phyloP scores from a whole-genome alignment of 2,888 invertebrate genomes.

The Cacoxenus indagator region DNA sequence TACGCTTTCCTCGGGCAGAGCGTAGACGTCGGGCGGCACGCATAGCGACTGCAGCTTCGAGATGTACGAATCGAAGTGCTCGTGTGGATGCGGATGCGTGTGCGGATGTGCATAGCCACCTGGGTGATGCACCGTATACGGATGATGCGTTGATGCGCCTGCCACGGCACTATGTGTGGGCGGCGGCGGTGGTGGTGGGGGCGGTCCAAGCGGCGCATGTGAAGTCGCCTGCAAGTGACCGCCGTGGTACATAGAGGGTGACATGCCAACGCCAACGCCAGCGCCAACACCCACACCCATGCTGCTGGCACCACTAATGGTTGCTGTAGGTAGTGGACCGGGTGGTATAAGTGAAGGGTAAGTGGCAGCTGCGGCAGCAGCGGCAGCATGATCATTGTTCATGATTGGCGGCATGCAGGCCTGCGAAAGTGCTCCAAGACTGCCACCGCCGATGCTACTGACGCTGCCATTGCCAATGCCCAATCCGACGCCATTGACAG shows the following conservation, averaged over 20 bases:
- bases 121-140: slow-evolving; percentile 67
- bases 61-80: slow-evolving; percentile 93
- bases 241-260: slow-evolving; percentile 38
- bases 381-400: slow-evolving; percentile 31
- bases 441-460: slow-evolving; percentile 26
- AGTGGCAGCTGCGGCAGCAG: too few species aligned
- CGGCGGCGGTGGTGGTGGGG: slow-evolving; percentile 51
- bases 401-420: slow-evolving; percentile 23
- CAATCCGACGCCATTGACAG: slow-evolving; percentile 16
- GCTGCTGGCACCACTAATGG: slow-evolving; percentile 23
- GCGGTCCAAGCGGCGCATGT: slow-evolving; percentile 31
- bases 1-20: slow-evolving; percentile 84
- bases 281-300: slow-evolving; percentile 6
- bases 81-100: slow-evolving; percentile 76
- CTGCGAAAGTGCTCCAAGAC: background rate
- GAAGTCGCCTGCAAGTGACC: slow-evolving; percentile 35
- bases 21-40: slow-evolving; percentile 83
- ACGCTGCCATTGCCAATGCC: slow-evolving; percentile 30
- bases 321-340: slow-evolving; percentile 46
- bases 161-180: slow-evolving; percentile 45
- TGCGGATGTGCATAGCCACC: slow-evolving; percentile 65
- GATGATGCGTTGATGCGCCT: slow-evolving; percentile 48
- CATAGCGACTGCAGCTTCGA: slow-evolving; percentile 92
- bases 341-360: slow-evolving; percentile 47
- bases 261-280: slow-evolving; percentile 27